Base-by-base conservation (phyloP, 92 coral and sea anemone genomes). In the Virgularia gustaviana region DNA sequence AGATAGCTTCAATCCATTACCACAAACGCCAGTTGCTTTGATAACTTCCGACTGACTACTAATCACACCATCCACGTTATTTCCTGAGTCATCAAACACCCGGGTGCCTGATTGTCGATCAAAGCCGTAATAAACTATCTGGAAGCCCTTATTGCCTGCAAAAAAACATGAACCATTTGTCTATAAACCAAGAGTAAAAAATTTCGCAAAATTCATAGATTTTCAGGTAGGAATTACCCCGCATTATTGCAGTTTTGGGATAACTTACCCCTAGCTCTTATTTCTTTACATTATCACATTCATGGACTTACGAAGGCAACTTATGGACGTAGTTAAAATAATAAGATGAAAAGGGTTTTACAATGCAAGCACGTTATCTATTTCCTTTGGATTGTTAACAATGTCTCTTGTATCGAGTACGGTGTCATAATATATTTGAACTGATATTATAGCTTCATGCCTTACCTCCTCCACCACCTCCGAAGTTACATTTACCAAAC, bases 61-160 rank as follows among this genome's bases (percentile, higher is more conserved):
- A 12, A 87, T 72, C 10, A 49, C 61, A 13, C 96, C 99, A 36
- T 94, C 86, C 44, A 81, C 81, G 9, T 51, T 88, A 47, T 85
- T 89, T 23, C 99, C 99, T 7, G 99, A 94, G 62, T 94, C 99
- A 51, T 94, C 99, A 59, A 65, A 94, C 54, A 94, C 90, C 2
- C 83, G 71, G 66, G 75, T 79, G 9, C 96, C 99, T 18, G 99
- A 89, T 35, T 82, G 94, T 43, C 99, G 87, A 67, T 94, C 99
- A 59, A 94, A 94, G 29, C 95, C 92, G 51, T 84, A 94, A 60
- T 88, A 94, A 22, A 94, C 77, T 22, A 94, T 78, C 38, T 72
- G 88, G 81, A 67, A 75, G 33, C 61, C 32, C 34, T 68, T 68
- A 19, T 29, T 68, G 6, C 44, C 61, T 49, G 25, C 30, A 68